A percentile compares a stretch with the other conserved stretches of the same genome.
These are phyloP conservation scores for Cladopsammia gracilis DNA, from an alignment of 64 coral and sea anemone species.

Conservation along the genomic window DNA sequence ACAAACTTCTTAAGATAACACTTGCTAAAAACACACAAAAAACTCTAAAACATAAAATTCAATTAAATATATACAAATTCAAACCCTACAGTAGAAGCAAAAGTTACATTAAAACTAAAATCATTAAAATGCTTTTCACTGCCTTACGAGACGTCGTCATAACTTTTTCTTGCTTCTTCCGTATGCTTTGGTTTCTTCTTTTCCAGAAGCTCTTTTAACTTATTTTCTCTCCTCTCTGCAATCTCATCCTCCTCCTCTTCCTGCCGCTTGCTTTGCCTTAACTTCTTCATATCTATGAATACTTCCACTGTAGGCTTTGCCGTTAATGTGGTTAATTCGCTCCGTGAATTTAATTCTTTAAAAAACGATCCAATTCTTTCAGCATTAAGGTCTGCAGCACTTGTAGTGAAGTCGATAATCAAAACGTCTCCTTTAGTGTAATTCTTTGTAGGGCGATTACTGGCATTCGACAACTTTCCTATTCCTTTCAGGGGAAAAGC, in stretches of 20 bases:
- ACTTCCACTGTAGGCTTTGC: not conserved
- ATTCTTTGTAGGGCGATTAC: slow-evolving; percentile 5
- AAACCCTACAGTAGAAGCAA: too few relatives aligned
- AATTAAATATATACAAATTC: too few relatives aligned
- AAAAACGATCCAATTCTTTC: slow-evolving; percentile 4
- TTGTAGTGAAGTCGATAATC: not conserved
- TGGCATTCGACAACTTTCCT: not conserved
- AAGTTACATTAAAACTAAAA: too few relatives aligned
- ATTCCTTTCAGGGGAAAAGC: not conserved
- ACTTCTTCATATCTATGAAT: not conserved
- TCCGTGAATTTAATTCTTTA: not conserved
- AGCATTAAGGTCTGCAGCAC: too few relatives aligned
- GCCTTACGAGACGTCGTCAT: too few relatives aligned
- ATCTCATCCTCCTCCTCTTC: not conserved
- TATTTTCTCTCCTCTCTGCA: not conserved
- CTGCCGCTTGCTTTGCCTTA: not conserved
- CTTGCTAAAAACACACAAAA: too few relatives aligned
- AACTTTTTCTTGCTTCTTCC: too few relatives aligned
- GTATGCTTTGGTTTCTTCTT: not conserved
- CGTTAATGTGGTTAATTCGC: not conserved
- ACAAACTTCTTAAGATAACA: too few relatives aligned
- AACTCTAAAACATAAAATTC: too few relatives aligned
- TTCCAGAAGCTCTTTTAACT: not conserved
- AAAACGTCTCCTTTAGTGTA: not conserved
- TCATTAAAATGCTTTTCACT: too few relatives aligned